phyloP scores from a whole-genome alignment of 2,113 vertebrate species.

The Corynorhinus townsendii region DNA sequence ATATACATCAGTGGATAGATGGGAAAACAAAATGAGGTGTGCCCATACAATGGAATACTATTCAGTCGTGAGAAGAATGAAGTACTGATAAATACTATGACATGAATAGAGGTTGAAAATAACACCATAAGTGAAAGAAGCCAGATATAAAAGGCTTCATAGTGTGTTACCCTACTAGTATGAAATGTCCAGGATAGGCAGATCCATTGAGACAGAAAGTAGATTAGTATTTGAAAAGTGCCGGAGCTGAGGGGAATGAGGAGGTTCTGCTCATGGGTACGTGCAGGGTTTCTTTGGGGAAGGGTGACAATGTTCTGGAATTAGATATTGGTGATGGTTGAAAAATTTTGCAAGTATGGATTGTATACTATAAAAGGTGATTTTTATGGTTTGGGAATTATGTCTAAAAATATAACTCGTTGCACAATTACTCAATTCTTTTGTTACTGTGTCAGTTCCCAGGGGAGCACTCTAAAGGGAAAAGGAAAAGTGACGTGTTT shows the following conservation, averaged over 20 bases:
- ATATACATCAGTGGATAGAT: background rate
- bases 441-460: background rate
- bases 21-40: background rate
- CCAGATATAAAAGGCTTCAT: background rate
- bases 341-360: background rate
- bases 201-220: background rate
- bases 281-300: background rate
- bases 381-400: background rate
- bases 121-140: background rate
- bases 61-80: background rate
- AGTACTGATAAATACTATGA: accelerated
- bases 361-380: background rate
- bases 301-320: background rate
- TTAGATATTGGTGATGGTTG: background rate
- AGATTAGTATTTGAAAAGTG: background rate
- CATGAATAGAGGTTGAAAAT: background rate
- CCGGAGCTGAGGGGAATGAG: background rate
- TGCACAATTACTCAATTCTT: background rate
- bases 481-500: background rate
- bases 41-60: background rate
- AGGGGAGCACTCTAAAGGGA: background rate
- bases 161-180: too few species aligned
- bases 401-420: background rate
- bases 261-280: background rate
- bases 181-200: background rate